These are phyloP conservation scores for Pristionchus entomophagus DNA, from an alignment of 2,888 invertebrate genomes.

Conservation along the genomic window DNA sequence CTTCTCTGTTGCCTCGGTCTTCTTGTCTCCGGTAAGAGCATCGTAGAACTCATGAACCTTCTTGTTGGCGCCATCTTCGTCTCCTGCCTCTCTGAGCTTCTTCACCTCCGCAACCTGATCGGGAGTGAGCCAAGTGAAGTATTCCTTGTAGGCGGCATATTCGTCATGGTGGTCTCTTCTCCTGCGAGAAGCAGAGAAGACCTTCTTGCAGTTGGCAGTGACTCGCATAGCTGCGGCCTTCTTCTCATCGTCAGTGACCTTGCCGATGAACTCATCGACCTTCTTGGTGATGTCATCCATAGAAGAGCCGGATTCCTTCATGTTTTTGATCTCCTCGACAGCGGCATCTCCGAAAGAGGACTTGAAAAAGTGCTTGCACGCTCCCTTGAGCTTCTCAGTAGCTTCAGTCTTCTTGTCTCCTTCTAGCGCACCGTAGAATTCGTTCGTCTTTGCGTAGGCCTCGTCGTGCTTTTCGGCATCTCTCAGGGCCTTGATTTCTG, in stretches of 20 bases:
- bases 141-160: not conserved
- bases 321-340: conserved; percentile 54
- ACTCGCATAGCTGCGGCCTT: not conserved
- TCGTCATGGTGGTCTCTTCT: conserved; percentile 29
- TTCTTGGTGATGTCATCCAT: conserved; percentile 52
- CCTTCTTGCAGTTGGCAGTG: conserved; percentile 49
- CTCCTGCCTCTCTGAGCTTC: conserved; percentile 30
- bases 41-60: conserved; percentile 23
- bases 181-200: conserved; percentile 47
- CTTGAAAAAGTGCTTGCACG: conserved; percentile 56
- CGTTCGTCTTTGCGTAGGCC: conserved; percentile 37
- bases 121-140: conserved; percentile 36
- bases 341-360: conserved; percentile 55
- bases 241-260: conserved; percentile 15
- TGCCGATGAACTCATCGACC: conserved; percentile 25
- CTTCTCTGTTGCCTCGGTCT: conserved; percentile 54
- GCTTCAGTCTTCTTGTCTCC: conserved; percentile 64
- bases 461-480: conserved; percentile 42
- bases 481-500: conserved; percentile 37
- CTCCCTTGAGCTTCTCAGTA: conserved; percentile 52
- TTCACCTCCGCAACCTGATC: conserved; percentile 44
- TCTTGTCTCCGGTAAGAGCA: conserved; percentile 59
- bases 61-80: not conserved
- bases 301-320: conserved; percentile 56
- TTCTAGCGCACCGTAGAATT: conserved; percentile 45